phyloP scores from a whole-genome alignment of 2,113 vertebrate species.

The Rhinichthys klamathensis region DNA sequence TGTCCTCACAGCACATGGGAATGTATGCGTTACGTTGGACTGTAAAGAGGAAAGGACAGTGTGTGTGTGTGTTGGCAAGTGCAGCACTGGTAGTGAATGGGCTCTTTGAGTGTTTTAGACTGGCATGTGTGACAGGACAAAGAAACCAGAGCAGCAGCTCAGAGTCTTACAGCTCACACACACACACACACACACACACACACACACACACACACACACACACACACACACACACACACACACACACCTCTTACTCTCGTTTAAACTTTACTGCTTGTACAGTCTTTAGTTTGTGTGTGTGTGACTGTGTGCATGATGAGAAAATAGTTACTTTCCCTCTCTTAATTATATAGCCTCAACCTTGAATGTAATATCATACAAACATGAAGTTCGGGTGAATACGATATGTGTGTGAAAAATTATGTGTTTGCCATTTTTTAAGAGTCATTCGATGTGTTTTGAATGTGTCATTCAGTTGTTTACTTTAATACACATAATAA shows the following conservation, averaged over 20 bases:
- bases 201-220: conserved; percentile 18
- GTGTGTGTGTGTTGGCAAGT: conserved; percentile 40
- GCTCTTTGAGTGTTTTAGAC: conserved; percentile 83
- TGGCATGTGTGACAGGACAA: conserved; percentile 83
- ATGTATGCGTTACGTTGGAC: conserved; percentile 29
- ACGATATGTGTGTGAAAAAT: background rate
- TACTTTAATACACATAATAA: too few relatives aligned
- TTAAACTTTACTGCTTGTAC: conserved; percentile 62
- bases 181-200: conserved; percentile 22
- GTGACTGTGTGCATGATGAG: too few relatives aligned
- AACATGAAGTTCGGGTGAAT: background rate
- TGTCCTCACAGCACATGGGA: background rate
- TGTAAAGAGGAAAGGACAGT: conserved; percentile 1
- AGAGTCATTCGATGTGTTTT: background rate
- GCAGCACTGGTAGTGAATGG: conserved; percentile 75
- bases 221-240: conserved; percentile 18
- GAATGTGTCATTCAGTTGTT: too few relatives aligned
- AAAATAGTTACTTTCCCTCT: conserved; percentile 51
- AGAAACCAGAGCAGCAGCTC: conserved; percentile 81
- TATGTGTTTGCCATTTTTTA: background rate
- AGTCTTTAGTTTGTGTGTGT: background rate
- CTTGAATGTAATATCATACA: background rate
- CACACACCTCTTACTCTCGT: conserved; percentile 64
- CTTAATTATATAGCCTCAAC: background rate
- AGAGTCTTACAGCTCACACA: conserved; percentile 77